Evolutionary conservation across 2,888 invertebrate genomes (phyloP), one percentile per base, ranked within the genome.

Genomic region (Subacronicta megacephala): DNA sequence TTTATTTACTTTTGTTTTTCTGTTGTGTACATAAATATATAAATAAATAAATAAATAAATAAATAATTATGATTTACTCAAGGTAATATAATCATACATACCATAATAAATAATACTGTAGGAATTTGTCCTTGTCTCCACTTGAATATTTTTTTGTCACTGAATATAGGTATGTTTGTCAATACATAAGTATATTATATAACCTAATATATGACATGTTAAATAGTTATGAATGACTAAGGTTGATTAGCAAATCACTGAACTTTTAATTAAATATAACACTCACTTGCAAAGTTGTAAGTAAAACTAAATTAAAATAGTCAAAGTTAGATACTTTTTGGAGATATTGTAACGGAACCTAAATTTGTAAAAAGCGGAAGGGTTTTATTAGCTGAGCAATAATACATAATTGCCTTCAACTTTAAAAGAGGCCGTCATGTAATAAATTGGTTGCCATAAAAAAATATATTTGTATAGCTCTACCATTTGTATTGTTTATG

Each of bases 321-420:
- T 6, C 1, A 10, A 17, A 38, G 53, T 37, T 26, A 38, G 53
- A 37, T 26, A 38, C 12, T 17, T 50, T 55, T 47, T 35, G 26
- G 16, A 40, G 17, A 40, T 44, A 44, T 43, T 41, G 33, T 16
- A 61, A 71, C 58, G 46, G 61, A 54, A 66, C 31, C 0, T 36
- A 41, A 15, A 54, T 35, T 31, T 31, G n/a, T 55, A 50, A 7
- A 7, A 17, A 49, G 26, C 29, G 42, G 56, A 74, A 75, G 72
- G 72, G 68, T 65, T 74, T 73, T 65, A 69, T 41, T 35, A 50
- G 44, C 36, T 44, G 45, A 29, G 51, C 59, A 59, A 62, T 56
- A 23, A 10, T 33, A n/a, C 50, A n/a, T 57, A 52, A 62, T 62
- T 60, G 23, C 49, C 13, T 17, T 29, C 10, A 23, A 31, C 37